Conservation (phyloP, 2,113 vertebrate genomes). For the Synodontis membranacea region DNA sequence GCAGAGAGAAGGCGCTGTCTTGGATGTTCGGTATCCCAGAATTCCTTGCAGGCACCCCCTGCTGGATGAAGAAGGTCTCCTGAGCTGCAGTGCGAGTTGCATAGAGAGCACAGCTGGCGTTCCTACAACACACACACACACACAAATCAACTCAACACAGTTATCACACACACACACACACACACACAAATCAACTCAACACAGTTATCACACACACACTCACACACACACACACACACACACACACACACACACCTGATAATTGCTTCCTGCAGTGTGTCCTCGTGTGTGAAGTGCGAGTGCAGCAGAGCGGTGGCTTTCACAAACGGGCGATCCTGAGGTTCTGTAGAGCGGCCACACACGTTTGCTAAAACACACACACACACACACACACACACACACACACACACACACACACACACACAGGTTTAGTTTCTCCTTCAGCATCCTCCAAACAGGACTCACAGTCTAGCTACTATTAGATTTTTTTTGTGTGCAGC, state of each 20-base stretch:
- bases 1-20: constrained; percentile 82
- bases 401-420: constrained; percentile 54
- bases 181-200: constrained; percentile 47
- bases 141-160: background rate
- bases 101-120: constrained; percentile 77
- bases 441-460: too few relatives aligned
- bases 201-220: constrained; percentile 66
- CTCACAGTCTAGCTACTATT: too few relatives aligned
- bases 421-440: background rate
- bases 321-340: constrained; percentile 81
- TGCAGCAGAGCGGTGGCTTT: constrained; percentile 83
- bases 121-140: constrained; percentile 70
- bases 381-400: constrained; percentile 59
- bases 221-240: background rate
- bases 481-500: too few relatives aligned
- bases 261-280: constrained; percentile 82
- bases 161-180: constrained; percentile 15
- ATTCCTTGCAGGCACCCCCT: constrained; percentile 71
- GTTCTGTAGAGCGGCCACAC: constrained; percentile 62
- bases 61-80: constrained; percentile 91
- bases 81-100: constrained; percentile 80
- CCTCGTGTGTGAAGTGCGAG: constrained; percentile 79
- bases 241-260: constrained; percentile 77
- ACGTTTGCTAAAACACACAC: constrained; percentile 78
- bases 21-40: constrained; percentile 87